Conservation (phyloP, 2,113 vertebrate species). For the Elanoides forficatus region DNA sequence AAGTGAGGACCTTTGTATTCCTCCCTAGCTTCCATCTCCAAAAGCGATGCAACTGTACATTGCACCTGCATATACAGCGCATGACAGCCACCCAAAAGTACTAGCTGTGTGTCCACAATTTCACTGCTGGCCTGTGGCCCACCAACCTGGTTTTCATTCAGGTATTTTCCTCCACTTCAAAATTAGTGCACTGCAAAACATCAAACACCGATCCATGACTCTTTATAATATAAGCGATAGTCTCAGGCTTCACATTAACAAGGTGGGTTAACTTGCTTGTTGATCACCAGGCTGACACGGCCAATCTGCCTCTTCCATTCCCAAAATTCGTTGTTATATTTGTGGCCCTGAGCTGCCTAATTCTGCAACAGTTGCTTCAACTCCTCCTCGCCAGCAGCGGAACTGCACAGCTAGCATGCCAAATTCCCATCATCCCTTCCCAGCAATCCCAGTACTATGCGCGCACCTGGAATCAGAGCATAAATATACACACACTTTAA, state of each 20-base stretch:
- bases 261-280: too few relatives aligned
- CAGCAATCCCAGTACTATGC: background rate
- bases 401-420: background rate
- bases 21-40: background rate
- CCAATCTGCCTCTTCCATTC: background rate
- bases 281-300: fast-evolving
- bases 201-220: background rate
- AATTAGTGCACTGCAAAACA: background rate
- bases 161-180: background rate
- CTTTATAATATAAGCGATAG: fast-evolving
- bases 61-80: fast-evolving
- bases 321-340: background rate
- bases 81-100: background rate
- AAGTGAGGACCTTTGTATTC: fast-evolving
- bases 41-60: too few relatives aligned
- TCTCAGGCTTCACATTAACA: fast-evolving
- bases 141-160: background rate
- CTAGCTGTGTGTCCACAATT: fast-evolving
- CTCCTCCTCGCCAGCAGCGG: background rate
- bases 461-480: background rate
- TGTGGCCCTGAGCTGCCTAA: background rate
- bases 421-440: background rate
- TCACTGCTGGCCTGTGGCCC: background rate
- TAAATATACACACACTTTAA: fast-evolving
- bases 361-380: background rate